phyloP scores from a whole-genome alignment of 92 coral and sea anemone genomes.

The Nematostella vectensis region DNA sequence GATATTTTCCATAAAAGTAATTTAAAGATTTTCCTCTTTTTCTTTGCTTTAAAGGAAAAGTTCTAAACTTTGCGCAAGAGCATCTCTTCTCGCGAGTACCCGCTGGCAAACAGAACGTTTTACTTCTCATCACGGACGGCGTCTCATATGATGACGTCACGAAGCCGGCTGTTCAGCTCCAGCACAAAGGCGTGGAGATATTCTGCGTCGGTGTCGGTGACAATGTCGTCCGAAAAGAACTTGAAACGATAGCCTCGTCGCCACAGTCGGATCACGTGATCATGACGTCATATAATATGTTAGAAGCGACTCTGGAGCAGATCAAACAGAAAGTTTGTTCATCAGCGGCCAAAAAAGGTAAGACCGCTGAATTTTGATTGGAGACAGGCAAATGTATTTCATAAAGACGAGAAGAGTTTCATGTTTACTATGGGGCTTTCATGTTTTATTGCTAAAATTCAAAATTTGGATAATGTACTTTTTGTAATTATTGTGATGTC shows the following conservation, averaged over 20 bases:
- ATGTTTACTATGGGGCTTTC: too few species aligned
- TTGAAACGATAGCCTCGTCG: slow-evolving; percentile 65
- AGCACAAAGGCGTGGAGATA: slow-evolving; percentile 69
- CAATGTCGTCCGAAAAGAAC: slow-evolving; percentile 57
- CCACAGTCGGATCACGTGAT: slow-evolving; percentile 65
- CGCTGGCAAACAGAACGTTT: slow-evolving; percentile 52
- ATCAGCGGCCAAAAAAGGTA: slow-evolving; percentile 32
- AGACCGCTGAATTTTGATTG: too few species aligned
- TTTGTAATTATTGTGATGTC: too few species aligned
- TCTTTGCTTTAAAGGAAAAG: slow-evolving; percentile 57
- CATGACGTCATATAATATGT: slow-evolving; percentile 48
- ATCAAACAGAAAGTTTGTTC: slow-evolving; percentile 42
- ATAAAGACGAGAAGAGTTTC: too few species aligned
- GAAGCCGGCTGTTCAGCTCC: slow-evolving; percentile 70
- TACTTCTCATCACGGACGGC: slow-evolving; percentile 84
- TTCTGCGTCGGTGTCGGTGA: slow-evolving; percentile 84
- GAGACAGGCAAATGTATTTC: too few species aligned
- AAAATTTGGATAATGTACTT: too few species aligned
- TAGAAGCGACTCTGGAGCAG: slow-evolving; percentile 31
- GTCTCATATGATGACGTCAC: slow-evolving; percentile 81
- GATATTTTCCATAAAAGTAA: too few species aligned
- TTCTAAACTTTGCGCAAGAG: slow-evolving; percentile 62
- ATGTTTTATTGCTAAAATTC: too few species aligned
- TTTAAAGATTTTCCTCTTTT: too few species aligned
- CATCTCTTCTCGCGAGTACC: slow-evolving; percentile 50